Evolutionary conservation across 2,113 vertebrate species (phyloP).

Genomic region (Centrocercus urophasianus): DNA sequence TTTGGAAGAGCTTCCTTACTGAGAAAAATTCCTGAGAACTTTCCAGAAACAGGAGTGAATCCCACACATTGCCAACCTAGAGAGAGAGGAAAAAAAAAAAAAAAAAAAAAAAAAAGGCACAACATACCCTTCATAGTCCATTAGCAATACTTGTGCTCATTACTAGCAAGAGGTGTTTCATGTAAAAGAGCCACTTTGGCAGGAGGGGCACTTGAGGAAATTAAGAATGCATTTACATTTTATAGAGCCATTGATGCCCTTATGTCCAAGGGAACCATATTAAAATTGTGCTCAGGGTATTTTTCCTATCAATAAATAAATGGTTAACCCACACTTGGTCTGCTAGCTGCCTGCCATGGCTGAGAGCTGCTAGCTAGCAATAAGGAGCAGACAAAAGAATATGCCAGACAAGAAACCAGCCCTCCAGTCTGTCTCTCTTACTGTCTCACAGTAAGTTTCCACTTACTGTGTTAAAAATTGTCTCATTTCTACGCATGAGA

Average conservation of each 20-base stretch:
- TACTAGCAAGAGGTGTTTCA: conserved; percentile 71
- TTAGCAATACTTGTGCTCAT: conserved; percentile 76
- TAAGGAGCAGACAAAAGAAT: conserved; percentile 35
- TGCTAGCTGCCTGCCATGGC: conserved; percentile 33
- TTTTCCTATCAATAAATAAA: conserved; percentile 74
- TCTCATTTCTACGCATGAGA: conserved; percentile 14
- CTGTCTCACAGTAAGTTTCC: not conserved
- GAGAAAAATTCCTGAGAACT: not conserved
- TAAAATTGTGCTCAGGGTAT: conserved; percentile 55
- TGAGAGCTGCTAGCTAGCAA: not conserved
- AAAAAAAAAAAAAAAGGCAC: conserved; percentile 23
- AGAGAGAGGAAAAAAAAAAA: not conserved
- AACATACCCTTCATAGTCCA: conserved; percentile 50
- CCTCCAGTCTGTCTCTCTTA: not conserved
- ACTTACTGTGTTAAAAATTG: not conserved
- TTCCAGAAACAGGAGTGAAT: not conserved
- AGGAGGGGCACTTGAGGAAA: conserved; percentile 78
- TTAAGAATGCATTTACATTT: conserved; percentile 82
- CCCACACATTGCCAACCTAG: not conserved
- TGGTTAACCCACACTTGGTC: conserved; percentile 70
- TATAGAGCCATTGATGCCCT: conserved; percentile 67
- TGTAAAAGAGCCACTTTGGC: conserved; percentile 68
- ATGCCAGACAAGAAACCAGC: conserved; percentile 30
- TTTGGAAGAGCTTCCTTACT: not conserved
- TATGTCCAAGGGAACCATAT: conserved; percentile 50